These are phyloP conservation scores for Plestiodon gilberti DNA, from an alignment of 2,113 vertebrate species.

Conservation along the genomic window DNA sequence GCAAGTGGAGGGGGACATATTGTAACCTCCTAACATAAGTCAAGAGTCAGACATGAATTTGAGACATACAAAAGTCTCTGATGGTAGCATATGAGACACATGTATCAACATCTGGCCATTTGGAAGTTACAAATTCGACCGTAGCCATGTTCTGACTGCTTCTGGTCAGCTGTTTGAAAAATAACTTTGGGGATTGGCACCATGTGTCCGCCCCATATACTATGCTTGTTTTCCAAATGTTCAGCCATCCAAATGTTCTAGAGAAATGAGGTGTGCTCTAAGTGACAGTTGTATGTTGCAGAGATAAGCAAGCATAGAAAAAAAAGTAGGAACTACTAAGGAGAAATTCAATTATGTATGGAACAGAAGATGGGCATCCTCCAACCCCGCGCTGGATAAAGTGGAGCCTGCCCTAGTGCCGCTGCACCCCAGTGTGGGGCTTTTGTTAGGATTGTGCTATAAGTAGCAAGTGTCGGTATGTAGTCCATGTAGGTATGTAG, in stretches of 20 bases:
- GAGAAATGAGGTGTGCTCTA: not conserved
- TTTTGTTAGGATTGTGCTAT: too few relatives aligned
- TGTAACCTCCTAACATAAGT: not conserved
- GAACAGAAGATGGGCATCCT: not conserved
- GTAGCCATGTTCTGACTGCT: not conserved
- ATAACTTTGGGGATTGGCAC: not conserved
- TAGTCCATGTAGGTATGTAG: too few relatives aligned
- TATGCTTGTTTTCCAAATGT: not conserved
- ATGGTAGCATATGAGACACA: not conserved
- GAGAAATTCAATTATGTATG: not conserved
- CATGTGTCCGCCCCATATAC: not conserved
- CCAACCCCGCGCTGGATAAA: too few relatives aligned
- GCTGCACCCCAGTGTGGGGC: too few relatives aligned
- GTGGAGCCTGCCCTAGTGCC: too few relatives aligned
- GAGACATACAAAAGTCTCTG: not conserved
- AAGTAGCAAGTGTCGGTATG: not conserved
- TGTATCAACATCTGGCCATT: not conserved
- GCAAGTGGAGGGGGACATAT: not conserved
- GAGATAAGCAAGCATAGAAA: not conserved
- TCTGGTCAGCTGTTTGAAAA: not conserved
- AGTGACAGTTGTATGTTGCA: not conserved
- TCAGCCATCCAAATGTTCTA: not conserved
- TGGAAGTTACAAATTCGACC: not conserved
- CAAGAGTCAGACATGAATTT: not conserved
- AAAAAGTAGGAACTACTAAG: not conserved